These are phyloP conservation scores for Fukomys damarensis DNA, from an alignment of 2,113 vertebrate species.

Conservation along the genomic window DNA sequence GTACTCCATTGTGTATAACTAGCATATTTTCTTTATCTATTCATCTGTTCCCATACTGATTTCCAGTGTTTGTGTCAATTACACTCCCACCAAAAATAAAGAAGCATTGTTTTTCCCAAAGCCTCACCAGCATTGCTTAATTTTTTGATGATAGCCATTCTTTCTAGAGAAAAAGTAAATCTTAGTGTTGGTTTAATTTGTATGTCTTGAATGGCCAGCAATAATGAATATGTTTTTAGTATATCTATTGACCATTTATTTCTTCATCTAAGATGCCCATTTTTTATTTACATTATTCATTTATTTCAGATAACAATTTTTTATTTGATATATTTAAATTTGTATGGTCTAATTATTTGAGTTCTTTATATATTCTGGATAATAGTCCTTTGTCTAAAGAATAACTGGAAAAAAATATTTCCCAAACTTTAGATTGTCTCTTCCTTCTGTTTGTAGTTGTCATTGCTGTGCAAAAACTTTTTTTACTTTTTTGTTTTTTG, in stretches of 20 bases:
- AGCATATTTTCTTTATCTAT: background rate
- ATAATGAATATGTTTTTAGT: background rate
- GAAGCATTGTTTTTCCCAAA: background rate
- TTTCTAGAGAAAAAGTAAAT: background rate
- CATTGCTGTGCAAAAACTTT: background rate
- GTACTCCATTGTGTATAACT: background rate
- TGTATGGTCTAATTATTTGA: background rate
- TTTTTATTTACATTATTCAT: no score
- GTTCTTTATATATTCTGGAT: background rate
- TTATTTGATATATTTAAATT: background rate
- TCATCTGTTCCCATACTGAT: background rate
- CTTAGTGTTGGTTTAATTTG: background rate
- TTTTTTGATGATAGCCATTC: background rate
- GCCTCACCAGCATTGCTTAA: background rate
- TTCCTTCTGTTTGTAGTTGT: background rate
- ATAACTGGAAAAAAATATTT: background rate
- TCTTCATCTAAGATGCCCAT: background rate
- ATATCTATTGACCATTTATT: background rate
- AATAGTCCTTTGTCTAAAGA: background rate
- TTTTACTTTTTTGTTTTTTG: no score
- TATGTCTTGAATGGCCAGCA: background rate
- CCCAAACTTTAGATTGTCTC: background rate
- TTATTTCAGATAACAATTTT: background rate
- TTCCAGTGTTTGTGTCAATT: background rate
- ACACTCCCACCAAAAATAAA: background rate